Conservation (phyloP, 2,113 vertebrate genomes). For the Aythya baeri region DNA sequence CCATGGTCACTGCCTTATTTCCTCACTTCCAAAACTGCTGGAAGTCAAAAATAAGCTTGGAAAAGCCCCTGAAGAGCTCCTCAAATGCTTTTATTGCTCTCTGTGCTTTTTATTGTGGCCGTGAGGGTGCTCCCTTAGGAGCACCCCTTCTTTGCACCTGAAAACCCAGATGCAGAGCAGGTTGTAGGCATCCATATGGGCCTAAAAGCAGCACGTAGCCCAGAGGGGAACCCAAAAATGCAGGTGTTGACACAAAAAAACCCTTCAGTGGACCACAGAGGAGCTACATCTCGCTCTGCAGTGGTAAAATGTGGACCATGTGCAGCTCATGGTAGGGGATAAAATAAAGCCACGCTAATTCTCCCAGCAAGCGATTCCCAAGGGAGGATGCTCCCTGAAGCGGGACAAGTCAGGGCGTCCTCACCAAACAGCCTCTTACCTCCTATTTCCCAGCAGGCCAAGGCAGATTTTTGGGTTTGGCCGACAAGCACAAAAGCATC, state of each 20-base stretch:
- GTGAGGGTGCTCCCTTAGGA: neutral
- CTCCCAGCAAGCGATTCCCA: neutral
- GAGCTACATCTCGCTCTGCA: neutral
- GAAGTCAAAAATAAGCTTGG: fast-evolving
- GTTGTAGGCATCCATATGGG: neutral
- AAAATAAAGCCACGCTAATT: neutral
- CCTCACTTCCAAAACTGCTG: neutral
- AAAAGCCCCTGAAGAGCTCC: neutral
- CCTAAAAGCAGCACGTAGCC: neutral
- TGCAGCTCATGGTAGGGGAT: no score
- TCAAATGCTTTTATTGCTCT: no score
- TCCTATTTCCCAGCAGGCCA: neutral
- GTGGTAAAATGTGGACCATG: neutral
- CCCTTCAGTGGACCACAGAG: neutral
- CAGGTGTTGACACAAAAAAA: neutral
- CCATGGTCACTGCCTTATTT: neutral
- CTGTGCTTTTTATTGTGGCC: neutral
- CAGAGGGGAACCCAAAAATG: neutral
- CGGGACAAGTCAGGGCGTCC: neutral
- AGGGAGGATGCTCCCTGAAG: neutral
- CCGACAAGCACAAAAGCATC: no score
- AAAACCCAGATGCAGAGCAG: neutral
- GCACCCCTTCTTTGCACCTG: neutral
- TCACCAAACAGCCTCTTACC: neutral
- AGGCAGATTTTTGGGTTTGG: no score